Conservation (phyloP, 2,797 vertebrate species). For the Menidia menidia region DNA sequence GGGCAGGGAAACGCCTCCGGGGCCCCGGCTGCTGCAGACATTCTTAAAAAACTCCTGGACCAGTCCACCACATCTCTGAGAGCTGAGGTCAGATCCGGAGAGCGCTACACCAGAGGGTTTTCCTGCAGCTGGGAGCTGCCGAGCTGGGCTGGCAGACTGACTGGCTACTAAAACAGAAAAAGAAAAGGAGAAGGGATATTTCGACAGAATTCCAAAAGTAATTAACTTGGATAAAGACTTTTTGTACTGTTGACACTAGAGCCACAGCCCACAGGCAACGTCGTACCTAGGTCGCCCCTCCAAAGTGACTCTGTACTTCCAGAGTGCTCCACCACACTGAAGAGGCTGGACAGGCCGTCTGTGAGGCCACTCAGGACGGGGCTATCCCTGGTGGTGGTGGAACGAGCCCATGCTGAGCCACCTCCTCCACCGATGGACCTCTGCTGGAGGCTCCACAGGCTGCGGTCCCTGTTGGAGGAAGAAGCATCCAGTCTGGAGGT, state of each 20-base stretch:
- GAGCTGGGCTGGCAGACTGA: slow-evolving; percentile 71
- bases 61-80: slow-evolving; percentile 87
- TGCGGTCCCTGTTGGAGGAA: slow-evolving; percentile 88
- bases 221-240: not conserved
- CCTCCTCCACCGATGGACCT: slow-evolving; percentile 84
- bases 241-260: not conserved
- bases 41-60: slow-evolving; percentile 95
- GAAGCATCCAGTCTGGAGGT: slow-evolving; percentile 89
- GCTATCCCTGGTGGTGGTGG: slow-evolving; percentile 97
- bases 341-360: slow-evolving; percentile 95
- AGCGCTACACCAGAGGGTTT: slow-evolving; percentile 66
- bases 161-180: slow-evolving; percentile 40
- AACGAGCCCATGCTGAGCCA: slow-evolving; percentile 97
- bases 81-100: slow-evolving; percentile 76
- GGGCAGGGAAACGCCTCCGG: slow-evolving; percentile 71
- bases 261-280: not conserved
- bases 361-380: slow-evolving; percentile 95
- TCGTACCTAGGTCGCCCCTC: slow-evolving; percentile 84
- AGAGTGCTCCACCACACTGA: slow-evolving; percentile 94
- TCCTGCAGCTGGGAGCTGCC: slow-evolving; percentile 75
- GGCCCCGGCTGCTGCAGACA: slow-evolving; percentile 85
- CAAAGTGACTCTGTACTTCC: slow-evolving; percentile 95
- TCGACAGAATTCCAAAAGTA: not conserved
- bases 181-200: not conserved
- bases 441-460: slow-evolving; percentile 95